Conservation (phyloP, 2,888 invertebrate genomes). For the Neuroscelio doddi region DNA sequence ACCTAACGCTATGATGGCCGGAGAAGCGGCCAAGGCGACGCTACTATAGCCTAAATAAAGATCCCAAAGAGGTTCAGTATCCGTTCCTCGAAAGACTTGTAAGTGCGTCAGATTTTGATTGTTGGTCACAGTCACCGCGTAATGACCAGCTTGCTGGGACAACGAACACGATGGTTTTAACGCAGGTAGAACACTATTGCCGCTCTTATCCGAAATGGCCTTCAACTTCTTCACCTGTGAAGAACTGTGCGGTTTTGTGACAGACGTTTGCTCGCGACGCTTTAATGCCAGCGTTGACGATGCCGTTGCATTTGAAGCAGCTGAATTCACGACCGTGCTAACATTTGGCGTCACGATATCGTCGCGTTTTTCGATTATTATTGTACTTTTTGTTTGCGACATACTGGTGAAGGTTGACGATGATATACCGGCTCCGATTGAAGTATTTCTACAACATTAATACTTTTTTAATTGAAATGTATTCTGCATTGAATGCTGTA, state of each 20-base stretch:
- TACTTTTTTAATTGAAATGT: slow-evolving; percentile 66
- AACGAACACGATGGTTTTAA: slow-evolving; percentile 63
- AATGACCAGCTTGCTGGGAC: slow-evolving; percentile 68
- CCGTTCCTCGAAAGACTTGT: slow-evolving; percentile 67
- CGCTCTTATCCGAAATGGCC: slow-evolving; percentile 57
- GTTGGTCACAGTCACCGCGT: slow-evolving; percentile 67
- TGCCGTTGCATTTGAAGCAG: slow-evolving; percentile 45
- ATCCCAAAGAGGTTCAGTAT: slow-evolving; percentile 66
- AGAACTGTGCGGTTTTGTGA: slow-evolving; percentile 49
- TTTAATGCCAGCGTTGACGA: slow-evolving; percentile 57
- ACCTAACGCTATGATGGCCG: slow-evolving; percentile 65
- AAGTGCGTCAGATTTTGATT: slow-evolving; percentile 65
- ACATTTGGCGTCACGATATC: slow-evolving; percentile 76
- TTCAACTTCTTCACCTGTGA: slow-evolving; percentile 61
- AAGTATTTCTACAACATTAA: slow-evolving; percentile 62
- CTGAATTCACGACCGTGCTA: slow-evolving; percentile 57
- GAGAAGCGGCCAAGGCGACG: slow-evolving; percentile 67
- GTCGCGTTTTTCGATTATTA: slow-evolving; percentile 84
- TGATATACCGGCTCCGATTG: slow-evolving; percentile 74
- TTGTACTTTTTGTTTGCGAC: slow-evolving; percentile 85
- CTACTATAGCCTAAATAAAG: slow-evolving; percentile 67
- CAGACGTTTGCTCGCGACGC: slow-evolving; percentile 60
- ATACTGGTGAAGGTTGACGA: slow-evolving; percentile 82
- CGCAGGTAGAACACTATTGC: slow-evolving; percentile 60
- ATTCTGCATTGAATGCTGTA: too few species aligned